Percentiles rank a stretch among this genome's conserved stretches.
phyloP scores from a whole-genome alignment of 2,797 vertebrate genomes.

The Natrix natrix region DNA sequence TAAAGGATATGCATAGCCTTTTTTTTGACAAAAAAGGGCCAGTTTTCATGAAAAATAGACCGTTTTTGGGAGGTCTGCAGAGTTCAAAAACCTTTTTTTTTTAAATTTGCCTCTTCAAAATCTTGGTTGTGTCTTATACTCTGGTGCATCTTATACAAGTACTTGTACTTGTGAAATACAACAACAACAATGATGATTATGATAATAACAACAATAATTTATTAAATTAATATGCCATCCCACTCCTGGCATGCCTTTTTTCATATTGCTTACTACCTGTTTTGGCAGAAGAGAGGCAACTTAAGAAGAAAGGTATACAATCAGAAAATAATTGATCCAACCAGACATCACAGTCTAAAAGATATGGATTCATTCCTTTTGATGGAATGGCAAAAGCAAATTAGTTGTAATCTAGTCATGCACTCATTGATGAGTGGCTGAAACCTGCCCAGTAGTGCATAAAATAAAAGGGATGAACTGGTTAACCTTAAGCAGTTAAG shows the following conservation, averaged over 20 bases:
- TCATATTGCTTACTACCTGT: neutral
- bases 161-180: neutral
- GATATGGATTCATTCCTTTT: neutral
- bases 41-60: too few species aligned
- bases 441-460: neutral
- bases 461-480: neutral
- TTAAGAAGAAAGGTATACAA: neutral
- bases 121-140: too few species aligned
- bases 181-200: too few species aligned
- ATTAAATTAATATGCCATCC: neutral
- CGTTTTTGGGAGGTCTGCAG: too few species aligned
- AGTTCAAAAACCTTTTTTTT: too few species aligned
- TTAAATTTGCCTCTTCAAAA: too few species aligned
- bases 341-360: neutral
- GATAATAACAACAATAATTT: neutral
- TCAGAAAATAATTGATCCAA: neutral
- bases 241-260: neutral
- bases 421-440: neutral
- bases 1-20: too few species aligned
- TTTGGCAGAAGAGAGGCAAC: neutral
- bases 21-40: too few species aligned
- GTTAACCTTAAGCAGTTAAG: neutral
- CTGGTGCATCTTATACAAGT: too few species aligned
- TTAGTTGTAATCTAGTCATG: neutral
- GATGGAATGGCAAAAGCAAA: neutral